These are phyloP conservation scores for Aleiodes testaceus DNA, from an alignment of 2,888 invertebrate species.

Conservation along the genomic window DNA sequence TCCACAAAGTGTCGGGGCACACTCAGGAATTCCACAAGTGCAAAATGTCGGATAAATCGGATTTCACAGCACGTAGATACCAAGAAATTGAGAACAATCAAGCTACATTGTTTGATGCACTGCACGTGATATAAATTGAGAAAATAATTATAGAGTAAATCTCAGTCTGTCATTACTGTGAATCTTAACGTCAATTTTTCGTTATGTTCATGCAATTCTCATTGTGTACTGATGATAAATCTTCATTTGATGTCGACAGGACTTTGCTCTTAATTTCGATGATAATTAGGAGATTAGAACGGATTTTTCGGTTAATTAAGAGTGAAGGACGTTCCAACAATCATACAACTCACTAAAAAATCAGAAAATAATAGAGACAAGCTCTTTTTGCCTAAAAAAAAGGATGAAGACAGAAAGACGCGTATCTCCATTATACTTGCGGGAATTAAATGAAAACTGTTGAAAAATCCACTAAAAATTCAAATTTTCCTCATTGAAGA, in stretches of 20 bases:
- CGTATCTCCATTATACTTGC: too few relatives aligned
- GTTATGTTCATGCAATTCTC: slow-evolving; percentile 51
- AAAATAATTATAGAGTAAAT: too few relatives aligned
- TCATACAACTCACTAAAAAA: too few relatives aligned
- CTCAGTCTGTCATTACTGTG: too few relatives aligned
- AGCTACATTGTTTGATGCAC: slow-evolving; percentile 60
- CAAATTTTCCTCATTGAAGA: not conserved
- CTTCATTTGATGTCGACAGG: slow-evolving; percentile 56
- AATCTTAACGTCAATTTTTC: not conserved
- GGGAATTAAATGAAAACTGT: too few relatives aligned
- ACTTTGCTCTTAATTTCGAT: not conserved
- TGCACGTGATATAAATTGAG: slow-evolving; percentile 24
- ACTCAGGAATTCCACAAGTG: not conserved
- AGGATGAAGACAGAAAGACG: too few relatives aligned
- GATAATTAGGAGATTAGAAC: too few relatives aligned
- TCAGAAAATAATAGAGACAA: too few relatives aligned
- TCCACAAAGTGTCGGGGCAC: not conserved
- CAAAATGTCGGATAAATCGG: not conserved
- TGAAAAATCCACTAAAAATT: too few relatives aligned
- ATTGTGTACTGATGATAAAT: slow-evolving; percentile 58
- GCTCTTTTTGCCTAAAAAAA: too few relatives aligned
- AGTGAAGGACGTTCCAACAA: too few relatives aligned
- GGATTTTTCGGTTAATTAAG: too few relatives aligned
- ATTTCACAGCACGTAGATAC: slow-evolving; percentile 61
- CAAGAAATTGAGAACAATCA: slow-evolving; percentile 65